Evolutionary conservation across 2,113 vertebrate genomes (phyloP).

Genomic region (Macquaria ambigua): DNA sequence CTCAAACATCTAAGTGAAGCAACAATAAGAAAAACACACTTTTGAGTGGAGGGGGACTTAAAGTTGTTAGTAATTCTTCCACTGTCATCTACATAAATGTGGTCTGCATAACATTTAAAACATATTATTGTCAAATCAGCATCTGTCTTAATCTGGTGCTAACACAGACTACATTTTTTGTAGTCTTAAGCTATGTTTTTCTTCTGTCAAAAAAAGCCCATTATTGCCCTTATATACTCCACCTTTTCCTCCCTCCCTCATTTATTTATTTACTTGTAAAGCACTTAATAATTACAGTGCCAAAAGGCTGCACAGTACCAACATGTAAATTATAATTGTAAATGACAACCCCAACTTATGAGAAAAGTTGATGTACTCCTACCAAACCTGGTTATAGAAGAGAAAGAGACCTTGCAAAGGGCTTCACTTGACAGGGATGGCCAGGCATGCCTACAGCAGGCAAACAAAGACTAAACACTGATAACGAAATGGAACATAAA

Average conservation of each 20-base stretch:
- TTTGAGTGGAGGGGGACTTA: background rate
- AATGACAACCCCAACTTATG: slow-evolving; percentile 21
- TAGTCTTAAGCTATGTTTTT: too few species aligned
- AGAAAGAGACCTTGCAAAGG: slow-evolving; percentile 1
- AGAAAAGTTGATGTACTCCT: slow-evolving; percentile 15
- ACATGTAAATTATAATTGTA: slow-evolving; percentile 18
- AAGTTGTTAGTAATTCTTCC: background rate
- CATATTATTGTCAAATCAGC: background rate
- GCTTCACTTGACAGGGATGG: background rate
- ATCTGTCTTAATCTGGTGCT: background rate
- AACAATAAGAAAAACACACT: background rate
- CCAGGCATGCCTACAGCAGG: slow-evolving; percentile 6
- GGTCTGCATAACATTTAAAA: background rate
- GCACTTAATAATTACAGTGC: slow-evolving; percentile 19
- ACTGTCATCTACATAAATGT: background rate
- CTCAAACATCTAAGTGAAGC: background rate
- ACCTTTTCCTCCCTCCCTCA: background rate
- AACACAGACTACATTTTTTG: background rate
- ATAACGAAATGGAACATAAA: slow-evolving; percentile 36
- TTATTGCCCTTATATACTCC: background rate
- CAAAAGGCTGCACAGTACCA: slow-evolving; percentile 4
- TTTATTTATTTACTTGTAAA: slow-evolving; percentile 7
- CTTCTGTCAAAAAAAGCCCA: background rate
- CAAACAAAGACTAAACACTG: slow-evolving; percentile 5
- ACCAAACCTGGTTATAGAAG: background rate